These are phyloP conservation scores for Dendropsophus ebraccatus DNA, from an alignment of 2,113 vertebrate genomes.

Conservation along the genomic window DNA sequence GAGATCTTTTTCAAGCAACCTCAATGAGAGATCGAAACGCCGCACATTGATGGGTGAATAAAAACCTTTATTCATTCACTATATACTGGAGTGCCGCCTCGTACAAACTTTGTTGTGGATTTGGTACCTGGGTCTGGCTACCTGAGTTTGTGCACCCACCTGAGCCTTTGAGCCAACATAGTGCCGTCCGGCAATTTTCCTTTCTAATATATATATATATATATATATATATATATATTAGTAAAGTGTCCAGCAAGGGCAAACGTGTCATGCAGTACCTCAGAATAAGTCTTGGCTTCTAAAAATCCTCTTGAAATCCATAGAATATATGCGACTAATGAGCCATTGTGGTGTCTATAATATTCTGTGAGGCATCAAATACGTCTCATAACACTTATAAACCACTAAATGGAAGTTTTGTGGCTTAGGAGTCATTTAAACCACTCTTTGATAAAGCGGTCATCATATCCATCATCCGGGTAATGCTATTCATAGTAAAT, in stretches of 20 bases:
- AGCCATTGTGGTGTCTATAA: slow-evolving; percentile 1
- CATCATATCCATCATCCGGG: slow-evolving; percentile 11
- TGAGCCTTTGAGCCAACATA: no score
- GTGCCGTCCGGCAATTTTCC: no score
- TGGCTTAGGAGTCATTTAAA: slow-evolving; percentile 42
- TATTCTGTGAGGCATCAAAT: slow-evolving; percentile 26
- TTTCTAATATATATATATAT: no score
- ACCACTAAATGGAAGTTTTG: slow-evolving; percentile 24
- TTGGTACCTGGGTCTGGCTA: no score
- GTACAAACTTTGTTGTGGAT: no score
- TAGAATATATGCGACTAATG: background rate
- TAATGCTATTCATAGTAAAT: slow-evolving; percentile 34
- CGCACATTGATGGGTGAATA: no score
- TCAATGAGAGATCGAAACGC: no score
- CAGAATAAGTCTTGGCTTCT: background rate
- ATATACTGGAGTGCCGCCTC: no score
- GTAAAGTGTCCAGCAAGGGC: background rate
- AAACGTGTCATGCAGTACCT: background rate
- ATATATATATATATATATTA: no score
- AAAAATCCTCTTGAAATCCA: background rate
- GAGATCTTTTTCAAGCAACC: no score
- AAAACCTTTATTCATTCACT: no score
- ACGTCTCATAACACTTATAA: slow-evolving; percentile 46
- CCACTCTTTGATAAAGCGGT: background rate
- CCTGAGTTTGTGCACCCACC: no score